Evolutionary conservation across 2,888 invertebrate species (phyloP).

Genomic region (Danaus chrysippus): DNA sequence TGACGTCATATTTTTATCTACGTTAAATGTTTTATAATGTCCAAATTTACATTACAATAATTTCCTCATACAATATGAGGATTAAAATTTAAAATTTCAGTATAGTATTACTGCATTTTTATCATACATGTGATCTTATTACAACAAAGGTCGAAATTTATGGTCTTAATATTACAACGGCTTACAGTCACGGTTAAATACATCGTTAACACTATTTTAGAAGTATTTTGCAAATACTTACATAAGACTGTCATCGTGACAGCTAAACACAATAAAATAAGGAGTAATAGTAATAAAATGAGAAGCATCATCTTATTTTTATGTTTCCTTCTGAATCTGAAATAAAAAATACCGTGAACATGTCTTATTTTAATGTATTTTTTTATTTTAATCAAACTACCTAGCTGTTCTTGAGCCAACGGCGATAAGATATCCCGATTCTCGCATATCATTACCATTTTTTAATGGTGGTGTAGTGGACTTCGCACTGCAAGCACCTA

Average conservation of each 20-base stretch:
- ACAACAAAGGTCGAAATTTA: too few relatives aligned
- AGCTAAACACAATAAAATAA: conserved; percentile 75
- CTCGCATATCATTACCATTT: conserved; percentile 65
- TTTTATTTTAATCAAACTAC: conserved; percentile 38
- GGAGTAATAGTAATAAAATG: conserved; percentile 68
- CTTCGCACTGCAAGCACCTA: conserved; percentile 55
- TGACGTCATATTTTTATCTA: too few relatives aligned
- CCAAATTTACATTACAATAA: too few relatives aligned
- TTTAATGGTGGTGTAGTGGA: conserved; percentile 56
- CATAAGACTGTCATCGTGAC: conserved; percentile 76
- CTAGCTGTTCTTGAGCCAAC: conserved; percentile 74
- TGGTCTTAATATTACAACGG: too few relatives aligned
- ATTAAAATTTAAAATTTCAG: too few relatives aligned
- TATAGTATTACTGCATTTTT: too few relatives aligned
- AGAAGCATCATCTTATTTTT: conserved; percentile 76
- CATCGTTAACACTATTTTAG: not conserved
- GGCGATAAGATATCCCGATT: conserved; percentile 70
- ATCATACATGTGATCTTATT: too few relatives aligned
- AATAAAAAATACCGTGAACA: conserved; percentile 35
- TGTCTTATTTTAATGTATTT: not conserved
- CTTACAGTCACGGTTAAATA: too few relatives aligned
- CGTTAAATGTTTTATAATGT: too few relatives aligned
- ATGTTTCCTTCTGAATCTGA: conserved; percentile 82
- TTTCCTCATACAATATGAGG: too few relatives aligned
- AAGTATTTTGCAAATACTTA: conserved; percentile 56